Evolutionary conservation across 2,113 vertebrate genomes (phyloP), one percentile per base, ranked within the genome.

Genomic region (Cynocephalus volans): DNA sequence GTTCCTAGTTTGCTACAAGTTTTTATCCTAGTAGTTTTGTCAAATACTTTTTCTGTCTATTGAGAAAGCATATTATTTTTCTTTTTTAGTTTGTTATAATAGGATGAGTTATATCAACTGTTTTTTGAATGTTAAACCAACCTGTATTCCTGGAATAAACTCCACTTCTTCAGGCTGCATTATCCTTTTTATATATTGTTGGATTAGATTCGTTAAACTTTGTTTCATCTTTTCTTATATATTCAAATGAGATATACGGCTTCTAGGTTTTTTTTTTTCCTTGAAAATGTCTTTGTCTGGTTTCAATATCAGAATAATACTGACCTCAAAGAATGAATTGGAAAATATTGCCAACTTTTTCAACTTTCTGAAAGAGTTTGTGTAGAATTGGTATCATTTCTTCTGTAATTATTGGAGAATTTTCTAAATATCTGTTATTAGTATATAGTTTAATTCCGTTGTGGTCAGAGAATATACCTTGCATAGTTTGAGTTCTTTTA

Each of bases 281-380:
- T 83, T 90, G 5, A 26, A 18, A 19, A 19, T 64, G 15, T 89
- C 41, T 93, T 86, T 79, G 82, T 70, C 75, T 70, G 52, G 8
- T 77, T 91, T 90, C 58, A 84, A 24, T 56, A 72, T 83, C 31
- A 87, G 21, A 90, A 87, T 90, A 97, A 70, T 80, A 62, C 23
- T 92, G 52, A 62, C 60, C 12, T 93, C 33, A 87, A 36, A 67
- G 64, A 87, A 54, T 50, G 14, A 93, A 8, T 73, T 87, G 33
- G 24, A 91, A 87, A 93, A 50, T 79, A 72, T 26, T 91, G 28
- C 33, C 10, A 82, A 76, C 19, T 60, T 77, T 91, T 75, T 81
- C 24, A 4, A 70, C 83, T 93, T 96, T 84, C 56, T 73, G 28
- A 23, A 83, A 56, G 23, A 82, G 18, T 60, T 96, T 82, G 19